Conservation (phyloP, 92 coral and sea anemone species). For the Heteractis magnifica region DNA sequence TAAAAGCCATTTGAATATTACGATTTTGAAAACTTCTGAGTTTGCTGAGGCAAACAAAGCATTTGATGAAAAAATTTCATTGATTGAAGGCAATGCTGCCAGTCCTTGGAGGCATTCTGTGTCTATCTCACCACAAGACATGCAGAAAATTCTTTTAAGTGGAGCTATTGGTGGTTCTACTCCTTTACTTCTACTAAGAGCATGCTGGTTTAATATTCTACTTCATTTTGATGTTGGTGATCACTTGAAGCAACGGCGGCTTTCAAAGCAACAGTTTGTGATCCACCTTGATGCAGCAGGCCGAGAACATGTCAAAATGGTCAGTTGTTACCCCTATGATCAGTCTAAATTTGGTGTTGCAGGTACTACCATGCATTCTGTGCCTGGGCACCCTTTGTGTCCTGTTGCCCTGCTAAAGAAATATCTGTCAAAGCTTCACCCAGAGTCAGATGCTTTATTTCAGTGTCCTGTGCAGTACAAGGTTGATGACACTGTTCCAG, state of each 20-base stretch:
- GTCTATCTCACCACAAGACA: conserved; percentile 41
- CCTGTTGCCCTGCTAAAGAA: conserved; percentile 46
- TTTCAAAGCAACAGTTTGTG: conserved; percentile 44
- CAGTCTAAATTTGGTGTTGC: conserved; percentile 32
- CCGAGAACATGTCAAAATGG: conserved; percentile 33
- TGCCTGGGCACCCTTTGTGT: conserved; percentile 46
- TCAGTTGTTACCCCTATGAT: conserved; percentile 25
- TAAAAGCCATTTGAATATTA: conserved; percentile 12
- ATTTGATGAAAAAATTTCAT: conserved; percentile 35
- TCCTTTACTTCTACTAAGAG: conserved; percentile 30
- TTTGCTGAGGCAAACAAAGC: conserved; percentile 43
- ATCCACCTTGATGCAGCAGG: conserved; percentile 26
- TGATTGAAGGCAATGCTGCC: conserved; percentile 27
- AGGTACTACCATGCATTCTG: conserved; percentile 37
- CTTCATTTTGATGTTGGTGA: conserved; percentile 51
- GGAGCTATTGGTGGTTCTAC: conserved; percentile 33
- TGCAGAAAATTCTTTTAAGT: conserved; percentile 27
- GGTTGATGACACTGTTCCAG: conserved; percentile 46
- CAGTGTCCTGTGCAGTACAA: conserved; percentile 43
- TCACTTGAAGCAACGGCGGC: conserved; percentile 44
- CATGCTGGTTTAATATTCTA: conserved; percentile 46
- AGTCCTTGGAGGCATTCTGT: conserved; percentile 46
- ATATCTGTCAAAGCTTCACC: conserved; percentile 39
- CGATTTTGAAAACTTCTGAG: conserved; percentile 36
- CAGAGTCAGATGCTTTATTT: conserved; percentile 41